These are phyloP conservation scores for Oxyruncus cristatus DNA, from an alignment of 2,113 vertebrate species.

Conservation along the genomic window DNA sequence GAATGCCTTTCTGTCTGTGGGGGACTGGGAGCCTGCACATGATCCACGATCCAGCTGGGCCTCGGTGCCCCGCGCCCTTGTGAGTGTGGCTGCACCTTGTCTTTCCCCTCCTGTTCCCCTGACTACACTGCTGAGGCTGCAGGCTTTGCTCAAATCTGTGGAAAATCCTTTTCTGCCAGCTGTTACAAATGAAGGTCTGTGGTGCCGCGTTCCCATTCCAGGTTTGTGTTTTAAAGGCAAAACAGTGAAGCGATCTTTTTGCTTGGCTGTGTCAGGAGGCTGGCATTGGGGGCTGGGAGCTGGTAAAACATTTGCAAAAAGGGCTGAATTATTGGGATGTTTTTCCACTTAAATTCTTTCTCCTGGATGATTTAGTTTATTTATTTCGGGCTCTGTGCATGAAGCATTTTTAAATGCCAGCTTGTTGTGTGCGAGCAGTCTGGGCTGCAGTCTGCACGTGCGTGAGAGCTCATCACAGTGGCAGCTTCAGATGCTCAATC, in stretches of 20 bases:
- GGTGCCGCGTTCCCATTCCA: neutral
- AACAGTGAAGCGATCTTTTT: neutral
- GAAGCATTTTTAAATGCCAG: conserved; percentile 9
- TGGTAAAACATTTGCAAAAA: neutral
- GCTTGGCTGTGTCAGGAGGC: neutral
- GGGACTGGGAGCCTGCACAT: neutral
- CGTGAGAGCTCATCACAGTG: neutral
- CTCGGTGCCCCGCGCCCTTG: fast-evolving
- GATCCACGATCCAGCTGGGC: neutral
- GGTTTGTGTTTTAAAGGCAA: neutral
- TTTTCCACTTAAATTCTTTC: conserved; percentile 18
- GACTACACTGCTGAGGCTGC: fast-evolving
- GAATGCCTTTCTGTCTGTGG: fast-evolving
- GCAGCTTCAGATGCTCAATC: neutral
- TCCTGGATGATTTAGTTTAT: neutral
- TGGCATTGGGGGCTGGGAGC: neutral
- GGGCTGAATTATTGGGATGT: neutral
- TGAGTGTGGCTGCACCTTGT: neutral
- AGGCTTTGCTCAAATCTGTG: neutral
- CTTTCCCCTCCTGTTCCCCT: neutral
- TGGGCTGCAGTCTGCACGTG: neutral
- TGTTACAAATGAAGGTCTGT: neutral
- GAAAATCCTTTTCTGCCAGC: neutral
- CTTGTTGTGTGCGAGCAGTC: neutral
- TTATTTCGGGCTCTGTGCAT: neutral